Evolutionary conservation across 2,797 vertebrate genomes (phyloP).

Genomic region (Cossypha polioptera): DNA sequence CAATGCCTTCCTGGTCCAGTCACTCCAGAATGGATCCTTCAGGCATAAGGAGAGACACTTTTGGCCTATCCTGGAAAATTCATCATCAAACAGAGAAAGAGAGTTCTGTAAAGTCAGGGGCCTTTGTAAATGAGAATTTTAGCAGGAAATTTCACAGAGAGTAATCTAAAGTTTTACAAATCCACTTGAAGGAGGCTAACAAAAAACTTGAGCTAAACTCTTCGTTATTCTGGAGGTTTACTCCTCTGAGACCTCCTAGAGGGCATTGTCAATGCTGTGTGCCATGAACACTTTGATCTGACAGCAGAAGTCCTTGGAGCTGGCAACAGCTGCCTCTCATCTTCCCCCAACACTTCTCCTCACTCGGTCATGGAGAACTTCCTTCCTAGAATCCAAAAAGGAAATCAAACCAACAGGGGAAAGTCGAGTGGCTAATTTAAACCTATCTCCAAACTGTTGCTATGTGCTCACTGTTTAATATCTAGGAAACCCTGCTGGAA

Average conservation of each 20-base stretch:
- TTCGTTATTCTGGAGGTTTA: neutral
- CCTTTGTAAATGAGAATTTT: neutral
- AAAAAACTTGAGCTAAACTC: neutral
- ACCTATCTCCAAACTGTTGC: neutral
- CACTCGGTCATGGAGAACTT: neutral
- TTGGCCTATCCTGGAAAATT: neutral
- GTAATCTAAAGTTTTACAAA: neutral
- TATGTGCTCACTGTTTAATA: neutral
- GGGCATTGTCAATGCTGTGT: neutral
- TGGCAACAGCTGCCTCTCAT: neutral
- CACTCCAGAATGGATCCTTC: neutral
- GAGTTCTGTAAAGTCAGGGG: neutral
- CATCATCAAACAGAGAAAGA: neutral
- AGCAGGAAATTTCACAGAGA: neutral
- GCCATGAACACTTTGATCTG: neutral
- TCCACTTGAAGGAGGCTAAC: neutral
- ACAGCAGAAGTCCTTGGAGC: neutral
- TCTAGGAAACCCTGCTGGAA: neutral
- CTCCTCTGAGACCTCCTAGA: neutral
- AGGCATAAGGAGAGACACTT: neutral
- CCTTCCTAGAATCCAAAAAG: neutral
- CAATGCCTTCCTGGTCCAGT: neutral
- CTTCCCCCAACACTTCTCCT: neutral
- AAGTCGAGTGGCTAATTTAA: neutral
- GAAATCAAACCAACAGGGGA: neutral